phyloP scores from a whole-genome alignment of 2,888 invertebrate species.

The Agonum fuliginosum region DNA sequence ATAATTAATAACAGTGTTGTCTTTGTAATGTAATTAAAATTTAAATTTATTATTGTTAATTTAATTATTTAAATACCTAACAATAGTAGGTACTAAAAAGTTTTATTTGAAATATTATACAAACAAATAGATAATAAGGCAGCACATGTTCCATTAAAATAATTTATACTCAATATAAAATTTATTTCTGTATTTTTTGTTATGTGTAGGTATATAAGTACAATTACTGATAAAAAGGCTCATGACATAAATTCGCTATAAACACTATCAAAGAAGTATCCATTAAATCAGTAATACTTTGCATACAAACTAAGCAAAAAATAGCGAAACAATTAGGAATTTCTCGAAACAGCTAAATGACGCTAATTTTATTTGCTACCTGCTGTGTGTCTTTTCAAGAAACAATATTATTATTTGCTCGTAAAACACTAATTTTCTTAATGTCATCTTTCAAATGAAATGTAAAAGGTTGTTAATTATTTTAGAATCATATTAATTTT shows the following conservation, averaged over 20 bases:
- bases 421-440: slow-evolving; percentile 1
- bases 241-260: background rate
- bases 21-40: slow-evolving; percentile 2
- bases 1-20: slow-evolving; percentile 26
- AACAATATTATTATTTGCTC: slow-evolving; percentile 17
- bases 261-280: background rate
- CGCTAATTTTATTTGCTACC: slow-evolving; percentile 5
- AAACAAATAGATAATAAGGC: background rate
- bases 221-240: background rate
- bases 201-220: background rate
- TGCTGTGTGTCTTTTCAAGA: background rate
- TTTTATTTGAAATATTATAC: background rate
- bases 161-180: background rate
- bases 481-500: slow-evolving; percentile 51
- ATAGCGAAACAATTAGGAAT: background rate
- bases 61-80: background rate
- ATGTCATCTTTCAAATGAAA: slow-evolving; percentile 6
- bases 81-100: too few relatives aligned
- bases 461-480: slow-evolving; percentile 49
- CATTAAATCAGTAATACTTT: background rate
- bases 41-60: slow-evolving; percentile 29
- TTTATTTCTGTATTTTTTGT: background rate
- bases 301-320: slow-evolving; percentile 5
- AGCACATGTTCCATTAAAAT: background rate
- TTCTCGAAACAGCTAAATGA: background rate